Base-by-base conservation (phyloP, 1,140 invertebrate genomes). In the Amphibalanus amphitrite region DNA sequence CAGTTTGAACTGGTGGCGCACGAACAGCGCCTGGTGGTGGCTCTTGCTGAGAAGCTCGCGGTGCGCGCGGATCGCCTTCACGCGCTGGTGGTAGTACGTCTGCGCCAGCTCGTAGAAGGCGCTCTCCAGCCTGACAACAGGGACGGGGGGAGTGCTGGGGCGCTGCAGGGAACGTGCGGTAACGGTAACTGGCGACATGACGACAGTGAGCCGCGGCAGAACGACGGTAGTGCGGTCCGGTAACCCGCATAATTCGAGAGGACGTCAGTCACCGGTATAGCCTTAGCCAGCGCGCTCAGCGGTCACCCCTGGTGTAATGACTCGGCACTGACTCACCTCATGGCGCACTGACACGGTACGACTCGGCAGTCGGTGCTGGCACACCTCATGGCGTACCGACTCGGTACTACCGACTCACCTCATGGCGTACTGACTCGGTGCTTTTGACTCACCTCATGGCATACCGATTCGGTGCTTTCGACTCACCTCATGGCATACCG, bases 1-100 rank as follows among this genome's bases (percentile, higher is more conserved):
- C 78, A 97, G 88, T 83, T 99, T 99, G 78, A 97, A 98, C 76
- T 96, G 92, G 83, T 98, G 95, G 29, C 96, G 82, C 4, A 98
- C 92, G 84, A 93, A 93, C 28, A 98, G 82, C 75, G 91, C 89
- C 77, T 92, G 90, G 82, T 97, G 94, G 25, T 88, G 90, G 20
- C 88, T 92, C 82, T 93, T 95, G 76, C 94, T 95, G 20, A 97
- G 83, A 77, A 93, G 89, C 78, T 97, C 94, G 74, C 89, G 84
- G 80, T 97, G 93, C 64, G 86, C 86, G 80, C 94, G 92, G 10
- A 98, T 88, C 71, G 87, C 85, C 77, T 77, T 76, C n/a, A 91
- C 87, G 82, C 94, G 90, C 71, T 88, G 87, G 73, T 92, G 88
- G 81, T 98, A 98, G 82, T 96, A 98, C 73, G 85, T 89, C 79